Evolutionary conservation across 2,888 invertebrate genomes (phyloP).

Genomic region (Habroteleia sp.): DNA sequence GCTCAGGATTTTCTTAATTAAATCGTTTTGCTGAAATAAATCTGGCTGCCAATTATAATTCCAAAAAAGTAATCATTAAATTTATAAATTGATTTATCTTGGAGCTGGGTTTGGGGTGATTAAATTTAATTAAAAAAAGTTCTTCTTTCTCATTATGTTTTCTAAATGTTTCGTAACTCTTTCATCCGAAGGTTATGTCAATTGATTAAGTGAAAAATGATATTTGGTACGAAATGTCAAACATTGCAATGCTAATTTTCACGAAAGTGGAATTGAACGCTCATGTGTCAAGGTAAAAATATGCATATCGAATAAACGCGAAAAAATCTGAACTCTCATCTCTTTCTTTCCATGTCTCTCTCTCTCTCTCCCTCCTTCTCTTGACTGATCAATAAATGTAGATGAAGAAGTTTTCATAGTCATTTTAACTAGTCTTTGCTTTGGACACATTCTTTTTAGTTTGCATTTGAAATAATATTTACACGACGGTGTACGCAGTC

Average conservation of each 20-base stretch:
- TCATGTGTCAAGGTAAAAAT: conserved; percentile 52
- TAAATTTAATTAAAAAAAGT: too few relatives aligned
- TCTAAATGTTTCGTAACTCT: conserved; percentile 7
- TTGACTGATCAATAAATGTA: conserved; percentile 53
- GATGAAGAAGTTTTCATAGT: conserved; percentile 43
- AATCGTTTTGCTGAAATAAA: too few relatives aligned
- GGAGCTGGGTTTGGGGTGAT: too few relatives aligned
- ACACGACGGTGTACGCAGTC: too few relatives aligned
- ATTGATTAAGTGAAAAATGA: conserved; percentile 26
- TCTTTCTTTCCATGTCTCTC: too few relatives aligned
- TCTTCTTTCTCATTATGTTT: neutral
- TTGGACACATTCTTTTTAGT: conserved; percentile 25
- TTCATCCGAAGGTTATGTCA: conserved; percentile 3
- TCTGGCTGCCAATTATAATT: too few relatives aligned
- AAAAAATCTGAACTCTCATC: conserved; percentile 47
- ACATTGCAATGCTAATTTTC: conserved; percentile 31
- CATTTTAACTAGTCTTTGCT: conserved; percentile 35
- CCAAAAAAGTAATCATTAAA: too few relatives aligned
- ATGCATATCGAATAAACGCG: conserved; percentile 30
- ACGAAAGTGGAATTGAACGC: conserved; percentile 35
- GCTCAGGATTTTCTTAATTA: too few relatives aligned
- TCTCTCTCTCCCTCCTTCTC: too few relatives aligned
- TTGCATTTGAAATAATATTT: conserved; percentile 37
- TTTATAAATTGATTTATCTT: too few relatives aligned
- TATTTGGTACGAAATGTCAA: conserved; percentile 25